Base-by-base conservation (phyloP, 2,797 vertebrate genomes). In the Mycteria americana region DNA sequence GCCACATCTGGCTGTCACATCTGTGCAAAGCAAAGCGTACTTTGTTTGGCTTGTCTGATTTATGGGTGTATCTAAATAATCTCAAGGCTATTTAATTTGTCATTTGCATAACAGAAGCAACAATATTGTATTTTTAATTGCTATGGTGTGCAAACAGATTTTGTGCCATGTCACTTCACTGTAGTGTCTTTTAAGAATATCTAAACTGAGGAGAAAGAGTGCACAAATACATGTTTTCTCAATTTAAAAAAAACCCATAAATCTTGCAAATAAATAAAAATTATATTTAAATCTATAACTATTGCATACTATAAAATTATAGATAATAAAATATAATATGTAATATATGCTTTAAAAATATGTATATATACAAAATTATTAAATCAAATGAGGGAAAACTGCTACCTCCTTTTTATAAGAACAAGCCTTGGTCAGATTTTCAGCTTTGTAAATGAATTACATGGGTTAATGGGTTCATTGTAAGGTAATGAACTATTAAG, bases 1-100 rank as follows among this genome's bases (percentile, higher is more conserved):
- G n/a, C 70, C 57, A 93, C 95, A 97, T 97, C 96, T 96, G 96
- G 92, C 72, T 95, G 92, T 95, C 91, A 94, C 64, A 95, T 94
- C 93, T 93, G 80, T 73, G 84, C 48, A 89, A 91, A 91, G 86
- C 19, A 80, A 91, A 85, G n/a, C 33, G 74, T 85, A 93, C 85
- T 95, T 95, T 94, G 57, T 85, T 95, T 93, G 60, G 51, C 54
- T 79, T 94, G 45, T 86, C 80, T 97, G 83, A 96, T 92, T 95
- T 94, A 93, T 65, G 74, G 28, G 12, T 89, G 25, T 70, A 77
- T 80, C 57, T 93, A 95, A 94, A 93, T 95, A 6, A 92, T 95
- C 67, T 86, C 85, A 92, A 87, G 70, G 13, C 31, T 76, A 50
- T 96, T 74, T 80, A 2, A 70, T 59, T 92, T 70, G 67, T 85